Evolutionary conservation across 2,797 vertebrate genomes (phyloP), one percentile per base, ranked within the genome.

Genomic region (Syncerus caffer): DNA sequence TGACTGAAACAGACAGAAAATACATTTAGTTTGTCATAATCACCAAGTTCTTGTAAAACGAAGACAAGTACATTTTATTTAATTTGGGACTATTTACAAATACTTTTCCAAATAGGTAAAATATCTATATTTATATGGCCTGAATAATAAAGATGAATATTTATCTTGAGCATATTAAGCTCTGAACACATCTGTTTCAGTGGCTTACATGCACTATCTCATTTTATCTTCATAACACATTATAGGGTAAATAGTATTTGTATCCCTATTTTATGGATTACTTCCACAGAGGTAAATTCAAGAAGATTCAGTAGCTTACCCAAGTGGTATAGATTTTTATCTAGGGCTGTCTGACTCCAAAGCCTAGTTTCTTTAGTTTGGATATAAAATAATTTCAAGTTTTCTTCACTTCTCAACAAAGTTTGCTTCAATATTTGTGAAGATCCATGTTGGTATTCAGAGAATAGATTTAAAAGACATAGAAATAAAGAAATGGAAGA

Each of bases 251-350:
- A 25, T 50, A 53, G 38, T 55, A 50, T 82, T 90, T 93, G 12
- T 25, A 89, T 42, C n/a, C 57, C 6, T 27, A 76, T 84, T 95
- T 95, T 79, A 74, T 53, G 29, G 29, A 85, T 78, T 95, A 71
- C 2, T 71, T 51, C 47, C 47, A 89, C n/a, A 79, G n/a, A 93
- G 47, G 94, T 67, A 84, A 96, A 95, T 78, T 95, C 64, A 94
- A 62, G 29, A 16, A 71, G 38, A 86, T 50, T 8, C 31, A 38
- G 25, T 47, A 58, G 45, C 34, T 96, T 82, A 89, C 3, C 12
- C 29, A 90, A 92, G 17, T 74, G 47, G 23, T 92, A 53, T 93
- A 79, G 57, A 93, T 62, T 85, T 96, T 13, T 27, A 71, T 13
- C 6, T 53, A 79, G 27, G 53, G 17, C 42, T 79, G 0, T 62